Conservation (phyloP, 1,140 invertebrate genomes). For the Glossosoma conforme region DNA sequence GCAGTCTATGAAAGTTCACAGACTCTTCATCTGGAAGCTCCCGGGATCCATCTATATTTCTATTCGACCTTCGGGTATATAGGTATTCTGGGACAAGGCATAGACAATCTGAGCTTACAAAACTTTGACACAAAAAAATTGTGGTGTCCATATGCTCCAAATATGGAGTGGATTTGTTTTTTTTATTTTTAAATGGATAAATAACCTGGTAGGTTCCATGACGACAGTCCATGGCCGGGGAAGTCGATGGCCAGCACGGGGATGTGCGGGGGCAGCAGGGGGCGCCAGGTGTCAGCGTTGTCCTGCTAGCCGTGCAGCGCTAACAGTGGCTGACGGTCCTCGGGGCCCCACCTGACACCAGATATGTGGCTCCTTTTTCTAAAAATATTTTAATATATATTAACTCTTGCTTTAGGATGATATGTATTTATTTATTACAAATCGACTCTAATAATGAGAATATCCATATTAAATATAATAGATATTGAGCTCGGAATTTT, state of each 20-base stretch:
- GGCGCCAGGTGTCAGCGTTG: slow-evolving; percentile 70
- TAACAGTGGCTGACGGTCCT: slow-evolving; percentile 58
- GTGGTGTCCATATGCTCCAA: no score
- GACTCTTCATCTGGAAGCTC: background rate
- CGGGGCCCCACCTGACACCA: slow-evolving; percentile 65
- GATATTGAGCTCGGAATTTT: no score
- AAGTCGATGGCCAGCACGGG: slow-evolving; percentile 64
- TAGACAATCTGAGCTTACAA: no score
- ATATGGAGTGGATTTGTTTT: no score
- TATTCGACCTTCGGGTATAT: background rate
- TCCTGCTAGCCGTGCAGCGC: slow-evolving; percentile 74
- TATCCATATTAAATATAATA: no score
- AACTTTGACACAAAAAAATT: no score
- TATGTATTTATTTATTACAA: no score
- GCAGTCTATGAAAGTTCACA: no score
- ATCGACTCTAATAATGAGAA: no score
- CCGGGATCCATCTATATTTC: background rate
- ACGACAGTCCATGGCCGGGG: slow-evolving; percentile 68
- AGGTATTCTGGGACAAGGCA: no score
- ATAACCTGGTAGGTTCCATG: slow-evolving; percentile 58
- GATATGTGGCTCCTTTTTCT: slow-evolving; percentile 62
- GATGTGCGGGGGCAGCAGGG: slow-evolving; percentile 53
- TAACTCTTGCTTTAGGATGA: background rate
- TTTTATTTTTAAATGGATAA: slow-evolving; percentile 2
- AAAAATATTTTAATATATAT: slow-evolving; percentile 31